These are phyloP conservation scores for Heliothis virescens DNA, from an alignment of 1,140 invertebrate species.

Conservation along the genomic window DNA sequence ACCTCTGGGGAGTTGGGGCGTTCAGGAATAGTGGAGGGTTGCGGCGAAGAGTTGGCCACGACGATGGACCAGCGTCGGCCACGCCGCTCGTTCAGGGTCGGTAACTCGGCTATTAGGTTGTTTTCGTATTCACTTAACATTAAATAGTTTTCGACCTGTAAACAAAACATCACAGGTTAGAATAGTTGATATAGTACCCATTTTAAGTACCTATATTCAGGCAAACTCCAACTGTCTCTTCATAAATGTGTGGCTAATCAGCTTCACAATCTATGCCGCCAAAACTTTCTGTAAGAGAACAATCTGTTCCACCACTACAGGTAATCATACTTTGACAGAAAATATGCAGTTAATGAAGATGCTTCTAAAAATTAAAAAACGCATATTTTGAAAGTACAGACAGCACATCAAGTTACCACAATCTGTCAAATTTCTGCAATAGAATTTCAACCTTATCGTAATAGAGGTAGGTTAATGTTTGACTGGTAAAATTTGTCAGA, in stretches of 20 bases:
- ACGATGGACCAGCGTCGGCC: constrained; percentile 90
- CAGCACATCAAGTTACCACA: too few species aligned
- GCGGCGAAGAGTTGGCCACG: constrained; percentile 72
- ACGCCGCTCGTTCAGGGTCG: constrained; percentile 90
- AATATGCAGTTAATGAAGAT: too few species aligned
- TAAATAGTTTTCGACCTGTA: constrained; percentile 92
- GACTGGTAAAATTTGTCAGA: too few species aligned
- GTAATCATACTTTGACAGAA: too few species aligned
- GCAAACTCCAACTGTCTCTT: background rate
- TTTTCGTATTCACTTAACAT: constrained; percentile 96
- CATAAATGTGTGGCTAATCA: background rate
- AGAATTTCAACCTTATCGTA: too few species aligned
- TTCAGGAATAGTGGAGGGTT: constrained; percentile 62
- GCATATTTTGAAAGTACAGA: background rate
- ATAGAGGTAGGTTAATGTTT: too few species aligned
- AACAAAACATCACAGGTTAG: constrained; percentile 22
- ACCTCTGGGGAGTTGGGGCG: constrained; percentile 62
- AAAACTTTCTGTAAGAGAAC: background rate
- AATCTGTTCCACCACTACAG: too few species aligned
- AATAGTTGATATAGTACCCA: background rate
- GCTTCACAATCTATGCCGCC: background rate
- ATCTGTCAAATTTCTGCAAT: too few species aligned
- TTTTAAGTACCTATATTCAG: background rate
- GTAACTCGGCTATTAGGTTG: constrained; percentile 93
- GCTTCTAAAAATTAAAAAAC: too few species aligned